Evolutionary conservation across 2,888 invertebrate genomes (phyloP), one percentile per base, ranked within the genome.

Genomic region (Drosophila buzzatii): DNA sequence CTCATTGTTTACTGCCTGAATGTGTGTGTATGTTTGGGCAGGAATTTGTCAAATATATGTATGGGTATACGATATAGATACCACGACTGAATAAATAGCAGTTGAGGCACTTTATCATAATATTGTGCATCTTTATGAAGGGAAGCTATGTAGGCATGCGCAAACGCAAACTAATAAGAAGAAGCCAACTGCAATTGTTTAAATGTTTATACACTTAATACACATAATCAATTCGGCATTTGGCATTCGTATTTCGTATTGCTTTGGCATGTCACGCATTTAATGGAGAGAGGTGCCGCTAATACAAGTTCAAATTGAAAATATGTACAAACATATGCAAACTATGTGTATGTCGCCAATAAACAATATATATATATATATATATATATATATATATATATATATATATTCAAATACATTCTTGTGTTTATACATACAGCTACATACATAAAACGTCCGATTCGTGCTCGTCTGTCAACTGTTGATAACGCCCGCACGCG

Each of bases 241-340:
- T 61, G 57, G 67, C 61, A 64, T 57, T 72, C 55, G 65, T 64
- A 70, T 75, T 81, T 73, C 67, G n/a, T n/a, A n/a, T n/a, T n/a
- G n/a, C n/a, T 75, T 78, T 82, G 70, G 72, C 76, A 74, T 82
- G 85, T 85, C 85, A 85, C 82, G 79, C 70, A 67, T 68, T 68
- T 71, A 73, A 65, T 68, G 59, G 49, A 16, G 3, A 12, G 55
- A 18, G 35, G 35, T 35, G 55, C 41, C 52, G 52, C 57, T 47
- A 44, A 16, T 27, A 18, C 60, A 64, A 76, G 73, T 79, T 76
- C 72, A 76, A 85, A 82, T 79, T 62, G 79, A 53, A 66, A 74
- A 62, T 70, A 66, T 49, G 20, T 57, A 58, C 47, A 58, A 45
- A 51, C 56, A 62, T 41, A 45, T 56, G 35, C 23, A 57, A 72